Evolutionary conservation across 1,140 invertebrate species (phyloP).

Genomic region (Trichomalopsis sarcophagae): DNA sequence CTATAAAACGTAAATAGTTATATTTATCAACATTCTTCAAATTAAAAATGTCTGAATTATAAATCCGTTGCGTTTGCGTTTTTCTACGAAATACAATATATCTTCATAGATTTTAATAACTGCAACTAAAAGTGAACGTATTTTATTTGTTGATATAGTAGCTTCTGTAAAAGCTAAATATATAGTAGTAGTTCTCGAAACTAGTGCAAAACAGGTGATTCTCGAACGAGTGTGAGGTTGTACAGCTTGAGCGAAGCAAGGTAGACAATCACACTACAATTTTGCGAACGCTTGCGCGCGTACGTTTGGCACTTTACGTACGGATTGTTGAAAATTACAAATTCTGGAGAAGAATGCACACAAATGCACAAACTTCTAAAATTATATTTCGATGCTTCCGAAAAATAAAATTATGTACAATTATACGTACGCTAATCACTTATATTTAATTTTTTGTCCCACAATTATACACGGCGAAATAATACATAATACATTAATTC

Average conservation of each 20-base stretch:
- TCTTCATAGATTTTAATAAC: too few relatives aligned
- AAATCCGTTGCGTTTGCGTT: too few relatives aligned
- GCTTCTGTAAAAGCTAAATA: too few relatives aligned
- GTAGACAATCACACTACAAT: too few relatives aligned
- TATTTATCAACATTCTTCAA: background rate
- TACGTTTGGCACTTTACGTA: background rate
- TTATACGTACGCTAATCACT: slow-evolving; percentile 10
- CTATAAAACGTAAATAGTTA: background rate
- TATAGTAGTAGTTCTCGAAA: too few relatives aligned
- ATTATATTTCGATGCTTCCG: background rate
- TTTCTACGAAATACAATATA: too few relatives aligned
- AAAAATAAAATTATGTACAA: slow-evolving; percentile 44
- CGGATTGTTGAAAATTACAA: background rate
- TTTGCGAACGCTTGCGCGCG: too few relatives aligned
- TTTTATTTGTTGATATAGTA: background rate
- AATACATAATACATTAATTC: background rate
- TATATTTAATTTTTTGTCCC: background rate
- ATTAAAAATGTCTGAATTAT: background rate
- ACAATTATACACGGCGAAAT: background rate
- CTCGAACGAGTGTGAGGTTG: too few relatives aligned
- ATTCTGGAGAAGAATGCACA: background rate
- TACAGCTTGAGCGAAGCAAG: too few relatives aligned
- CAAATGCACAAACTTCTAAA: slow-evolving; percentile 37
- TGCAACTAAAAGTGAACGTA: too few relatives aligned
- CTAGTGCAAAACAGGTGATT: too few relatives aligned